These are phyloP conservation scores for Platysternon megacephalum DNA, from an alignment of 2,113 vertebrate species.

Conservation along the genomic window DNA sequence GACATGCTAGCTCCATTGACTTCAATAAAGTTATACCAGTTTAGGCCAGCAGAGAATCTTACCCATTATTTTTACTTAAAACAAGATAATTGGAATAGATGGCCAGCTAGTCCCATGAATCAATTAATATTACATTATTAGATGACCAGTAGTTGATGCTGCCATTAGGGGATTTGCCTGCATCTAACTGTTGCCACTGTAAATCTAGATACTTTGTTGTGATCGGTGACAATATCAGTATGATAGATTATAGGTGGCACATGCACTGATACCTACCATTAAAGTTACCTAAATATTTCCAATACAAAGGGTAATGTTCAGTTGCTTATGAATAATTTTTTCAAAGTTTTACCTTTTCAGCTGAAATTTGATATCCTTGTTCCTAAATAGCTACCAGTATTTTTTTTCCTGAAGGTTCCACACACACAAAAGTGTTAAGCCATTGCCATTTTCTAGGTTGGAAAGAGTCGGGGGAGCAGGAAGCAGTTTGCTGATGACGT, in stretches of 20 bases:
- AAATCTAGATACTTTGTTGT: constrained; percentile 4
- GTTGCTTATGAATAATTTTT: not conserved
- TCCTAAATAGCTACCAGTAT: not conserved
- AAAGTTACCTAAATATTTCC: not conserved
- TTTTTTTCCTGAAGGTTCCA: not conserved
- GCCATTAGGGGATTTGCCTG: not conserved
- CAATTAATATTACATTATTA: not conserved
- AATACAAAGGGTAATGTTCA: not conserved
- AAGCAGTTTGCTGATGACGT: too few species aligned
- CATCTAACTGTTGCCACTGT: not conserved
- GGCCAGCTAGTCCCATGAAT: not conserved
- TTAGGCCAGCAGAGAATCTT: not conserved
- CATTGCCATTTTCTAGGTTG: constrained; percentile 13
- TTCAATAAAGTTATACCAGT: not conserved
- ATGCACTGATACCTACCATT: not conserved
- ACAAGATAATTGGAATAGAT: not conserved
- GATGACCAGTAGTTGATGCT: not conserved
- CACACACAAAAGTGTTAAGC: not conserved
- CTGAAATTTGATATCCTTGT: not conserved
- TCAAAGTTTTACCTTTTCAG: not conserved
- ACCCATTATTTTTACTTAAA: not conserved
- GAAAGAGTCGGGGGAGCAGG: not conserved
- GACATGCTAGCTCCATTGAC: not conserved
- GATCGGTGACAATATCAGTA: not conserved
- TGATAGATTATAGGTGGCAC: not conserved